These are phyloP conservation scores for Helarctos malayanus DNA, from an alignment of 2,797 vertebrate species.

Conservation along the genomic window DNA sequence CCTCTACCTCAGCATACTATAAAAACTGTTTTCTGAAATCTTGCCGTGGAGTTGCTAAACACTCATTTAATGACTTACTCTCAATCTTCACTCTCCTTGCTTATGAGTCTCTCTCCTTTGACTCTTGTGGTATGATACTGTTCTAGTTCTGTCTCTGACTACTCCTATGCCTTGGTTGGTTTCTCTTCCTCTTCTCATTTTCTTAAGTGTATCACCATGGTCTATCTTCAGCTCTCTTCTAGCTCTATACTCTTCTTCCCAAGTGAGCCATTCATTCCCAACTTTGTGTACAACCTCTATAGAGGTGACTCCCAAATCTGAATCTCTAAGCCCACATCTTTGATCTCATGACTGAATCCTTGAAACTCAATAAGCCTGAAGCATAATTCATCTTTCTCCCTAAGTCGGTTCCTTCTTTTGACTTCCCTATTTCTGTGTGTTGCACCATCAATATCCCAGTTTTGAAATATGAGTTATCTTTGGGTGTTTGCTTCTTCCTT, in stretches of 20 bases:
- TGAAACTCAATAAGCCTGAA: constrained; percentile 57
- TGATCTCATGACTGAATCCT: background rate
- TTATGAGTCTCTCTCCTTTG: background rate
- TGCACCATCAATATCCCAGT: background rate
- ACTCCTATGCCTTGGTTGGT: background rate
- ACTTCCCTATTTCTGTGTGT: constrained; percentile 46
- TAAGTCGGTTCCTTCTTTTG: constrained; percentile 39
- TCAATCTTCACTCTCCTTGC: background rate
- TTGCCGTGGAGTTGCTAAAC: background rate
- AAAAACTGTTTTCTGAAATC: background rate
- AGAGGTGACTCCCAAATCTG: constrained; percentile 40
- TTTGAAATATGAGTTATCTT: constrained; percentile 48
- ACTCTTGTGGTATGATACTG: background rate
- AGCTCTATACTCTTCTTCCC: background rate
- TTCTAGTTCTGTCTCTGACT: constrained; percentile 26
- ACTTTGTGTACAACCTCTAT: background rate
- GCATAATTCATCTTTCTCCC: constrained; percentile 3
- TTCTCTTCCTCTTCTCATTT: constrained; percentile 52
- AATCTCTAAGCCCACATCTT: background rate
- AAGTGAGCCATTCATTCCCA: constrained; percentile 18
- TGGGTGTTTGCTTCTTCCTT: background rate
- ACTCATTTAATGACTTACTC: background rate
- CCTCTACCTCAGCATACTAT: background rate
- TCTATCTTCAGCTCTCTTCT: constrained; percentile 34
- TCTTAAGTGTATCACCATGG: background rate